Evolutionary conservation across 2,797 vertebrate genomes (phyloP).

Genomic region (Enteromius treurensis): DNA sequence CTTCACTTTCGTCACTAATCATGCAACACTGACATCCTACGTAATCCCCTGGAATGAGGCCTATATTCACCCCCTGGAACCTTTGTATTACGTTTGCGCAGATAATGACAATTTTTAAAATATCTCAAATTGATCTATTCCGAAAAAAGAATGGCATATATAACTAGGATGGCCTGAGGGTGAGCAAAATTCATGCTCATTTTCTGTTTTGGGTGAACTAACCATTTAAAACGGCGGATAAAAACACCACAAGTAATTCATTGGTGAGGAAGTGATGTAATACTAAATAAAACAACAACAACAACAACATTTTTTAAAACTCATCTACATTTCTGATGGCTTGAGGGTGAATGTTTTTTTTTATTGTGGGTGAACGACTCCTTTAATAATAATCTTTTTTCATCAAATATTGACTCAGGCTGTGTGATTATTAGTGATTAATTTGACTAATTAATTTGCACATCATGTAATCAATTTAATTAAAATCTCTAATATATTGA

Average conservation of each 20-base stretch:
- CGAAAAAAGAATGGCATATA: no score
- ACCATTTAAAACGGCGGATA: background rate
- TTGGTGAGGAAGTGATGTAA: background rate
- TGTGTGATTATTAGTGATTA: background rate
- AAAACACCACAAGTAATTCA: background rate
- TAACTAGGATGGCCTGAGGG: no score
- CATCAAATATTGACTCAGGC: background rate
- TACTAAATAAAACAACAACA: background rate
- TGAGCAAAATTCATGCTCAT: no score
- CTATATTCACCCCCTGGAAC: no score
- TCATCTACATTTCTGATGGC: background rate
- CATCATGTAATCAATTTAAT: background rate
- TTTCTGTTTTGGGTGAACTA: no score
- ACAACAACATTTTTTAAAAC: background rate
- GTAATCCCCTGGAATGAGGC: no score
- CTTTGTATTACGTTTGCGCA: no score
- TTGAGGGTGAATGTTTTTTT: background rate
- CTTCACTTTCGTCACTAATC: no score
- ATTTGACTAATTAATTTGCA: conserved; percentile 20
- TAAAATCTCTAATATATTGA: background rate
- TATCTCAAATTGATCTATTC: no score
- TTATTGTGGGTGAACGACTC: background rate
- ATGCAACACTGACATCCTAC: no score
- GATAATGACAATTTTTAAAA: no score
- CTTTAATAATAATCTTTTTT: background rate